A percentile compares a stretch with the other conserved stretches of the same genome.
Evolutionary conservation across 30 jellyfish, hydroid and myxozoan genomes (phyloP).

Genomic region (Phacellophora camtschatica): DNA sequence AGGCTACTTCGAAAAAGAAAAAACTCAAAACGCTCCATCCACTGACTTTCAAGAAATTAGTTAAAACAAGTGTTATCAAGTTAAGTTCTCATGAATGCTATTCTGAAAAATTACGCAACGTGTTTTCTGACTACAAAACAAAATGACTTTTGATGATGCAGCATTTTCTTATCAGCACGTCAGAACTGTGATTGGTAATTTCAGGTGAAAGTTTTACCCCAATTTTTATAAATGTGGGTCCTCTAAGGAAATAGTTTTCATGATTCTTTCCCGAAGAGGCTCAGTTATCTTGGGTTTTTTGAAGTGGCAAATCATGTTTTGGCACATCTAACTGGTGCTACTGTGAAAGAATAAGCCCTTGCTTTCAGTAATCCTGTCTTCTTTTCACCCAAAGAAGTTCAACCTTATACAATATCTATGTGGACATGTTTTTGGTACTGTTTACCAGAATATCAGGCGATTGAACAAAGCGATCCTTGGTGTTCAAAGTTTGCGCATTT

Average conservation of each 20-base stretch:
- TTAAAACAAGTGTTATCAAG: neutral
- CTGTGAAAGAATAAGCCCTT: constrained; percentile 14
- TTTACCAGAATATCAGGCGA: constrained; percentile 2
- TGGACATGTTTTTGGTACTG: constrained; percentile 51
- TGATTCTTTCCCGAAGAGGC: constrained; percentile 33
- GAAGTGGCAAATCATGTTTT: constrained; percentile 67
- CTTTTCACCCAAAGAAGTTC: neutral
- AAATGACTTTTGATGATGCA: constrained; percentile 40
- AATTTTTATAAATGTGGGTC: constrained; percentile 34
- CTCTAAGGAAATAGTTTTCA: constrained; percentile 29
- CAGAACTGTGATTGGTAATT: constrained; percentile 31
- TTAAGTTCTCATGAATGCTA: constrained; percentile 60
- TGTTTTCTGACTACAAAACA: neutral
- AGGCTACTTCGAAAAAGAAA: neutral
- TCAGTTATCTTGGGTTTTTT: constrained; percentile 48
- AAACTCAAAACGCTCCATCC: constrained; percentile 60
- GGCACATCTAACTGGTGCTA: constrained; percentile 60
- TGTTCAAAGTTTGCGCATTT: constrained; percentile 16
- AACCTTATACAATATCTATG: neutral
- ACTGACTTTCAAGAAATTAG: neutral
- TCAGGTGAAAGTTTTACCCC: constrained; percentile 55
- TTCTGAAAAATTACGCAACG: constrained; percentile 42
- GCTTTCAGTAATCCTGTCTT: neutral
- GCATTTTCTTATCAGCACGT: constrained; percentile 13
- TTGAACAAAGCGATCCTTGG: neutral